These are phyloP conservation scores for Mus caroli DNA, from an alignment of 2,797 vertebrate species.

Conservation along the genomic window DNA sequence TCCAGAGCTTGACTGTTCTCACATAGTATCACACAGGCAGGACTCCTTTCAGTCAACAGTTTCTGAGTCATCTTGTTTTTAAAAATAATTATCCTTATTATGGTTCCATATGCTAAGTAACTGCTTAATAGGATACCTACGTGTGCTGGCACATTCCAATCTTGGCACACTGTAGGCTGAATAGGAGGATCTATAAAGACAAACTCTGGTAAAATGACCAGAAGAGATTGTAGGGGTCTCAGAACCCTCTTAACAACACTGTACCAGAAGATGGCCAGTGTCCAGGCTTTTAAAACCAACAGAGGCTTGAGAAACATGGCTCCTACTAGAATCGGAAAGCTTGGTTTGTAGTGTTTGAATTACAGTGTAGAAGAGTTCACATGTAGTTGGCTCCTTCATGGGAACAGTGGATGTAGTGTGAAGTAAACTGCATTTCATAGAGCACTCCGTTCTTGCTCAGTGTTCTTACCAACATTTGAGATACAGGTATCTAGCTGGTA, in stretches of 20 bases:
- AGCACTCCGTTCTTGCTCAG: neutral
- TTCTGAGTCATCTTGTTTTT: neutral
- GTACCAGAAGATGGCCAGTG: neutral
- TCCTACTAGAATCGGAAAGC: neutral
- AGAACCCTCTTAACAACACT: neutral
- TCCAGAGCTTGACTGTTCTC: neutral
- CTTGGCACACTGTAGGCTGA: neutral
- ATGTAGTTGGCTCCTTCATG: neutral
- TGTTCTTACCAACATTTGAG: neutral
- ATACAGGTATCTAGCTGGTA: neutral
- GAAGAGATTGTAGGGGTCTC: neutral
- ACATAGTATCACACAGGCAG: neutral
- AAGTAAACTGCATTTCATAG: accelerated
- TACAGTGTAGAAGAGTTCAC: neutral
- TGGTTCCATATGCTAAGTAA: neutral
- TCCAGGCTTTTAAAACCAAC: neutral
- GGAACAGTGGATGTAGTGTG: neutral
- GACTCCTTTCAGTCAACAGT: neutral
- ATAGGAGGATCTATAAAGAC: neutral
- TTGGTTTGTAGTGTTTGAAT: neutral
- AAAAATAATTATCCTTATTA: neutral
- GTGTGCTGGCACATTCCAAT: neutral
- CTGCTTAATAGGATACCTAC: neutral
- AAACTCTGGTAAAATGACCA: neutral
- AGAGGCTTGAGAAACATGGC: neutral